Evolutionary conservation across 1,140 invertebrate species (phyloP).

Genomic region (Metaphire vulgaris): DNA sequence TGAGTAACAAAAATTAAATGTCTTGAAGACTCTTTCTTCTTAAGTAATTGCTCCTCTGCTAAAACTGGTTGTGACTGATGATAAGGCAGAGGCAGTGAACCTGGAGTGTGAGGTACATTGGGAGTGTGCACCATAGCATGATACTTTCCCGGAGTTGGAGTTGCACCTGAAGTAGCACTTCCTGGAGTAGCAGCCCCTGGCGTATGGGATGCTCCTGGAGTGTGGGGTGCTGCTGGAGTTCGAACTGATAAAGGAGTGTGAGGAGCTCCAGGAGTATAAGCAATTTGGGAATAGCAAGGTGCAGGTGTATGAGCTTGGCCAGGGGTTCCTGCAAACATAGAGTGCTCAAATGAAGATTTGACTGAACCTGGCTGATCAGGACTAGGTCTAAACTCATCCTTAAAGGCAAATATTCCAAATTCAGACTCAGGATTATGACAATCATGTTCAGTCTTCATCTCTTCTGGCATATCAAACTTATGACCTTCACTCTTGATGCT

Average conservation of each 20-base stretch:
- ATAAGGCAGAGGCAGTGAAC: constrained; percentile 40
- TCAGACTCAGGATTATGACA: constrained; percentile 26
- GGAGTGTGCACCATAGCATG: constrained; percentile 19
- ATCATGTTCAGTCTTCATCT: constrained; percentile 43
- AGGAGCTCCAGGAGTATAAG: constrained; percentile 25
- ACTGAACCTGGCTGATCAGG: constrained; percentile 49
- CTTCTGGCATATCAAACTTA: constrained; percentile 37
- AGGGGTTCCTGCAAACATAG: constrained; percentile 21
- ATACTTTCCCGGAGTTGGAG: constrained; percentile 5
- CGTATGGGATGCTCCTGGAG: constrained; percentile 21
- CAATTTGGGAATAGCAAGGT: constrained; percentile 14
- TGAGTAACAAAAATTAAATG: constrained; percentile 51
- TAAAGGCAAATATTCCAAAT: constrained; percentile 33
- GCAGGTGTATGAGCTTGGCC: constrained; percentile 19
- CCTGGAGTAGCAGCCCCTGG: constrained; percentile 25
- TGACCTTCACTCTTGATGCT: not conserved
- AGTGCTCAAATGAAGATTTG: constrained; percentile 37
- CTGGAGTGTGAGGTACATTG: constrained; percentile 16
- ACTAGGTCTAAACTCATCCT: constrained; percentile 44
- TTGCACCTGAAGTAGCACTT: not conserved
- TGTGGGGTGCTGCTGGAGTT: constrained; percentile 25
- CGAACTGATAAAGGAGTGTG: constrained; percentile 18
- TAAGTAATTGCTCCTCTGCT: constrained; percentile 12
- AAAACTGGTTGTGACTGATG: constrained; percentile 31
- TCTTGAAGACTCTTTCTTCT: constrained; percentile 40